Percentiles rank a stretch among this genome's conserved stretches.
These are phyloP conservation scores for Meloidogyne floridensis DNA, from an alignment of 1,140 invertebrate genomes.

Conservation along the genomic window DNA sequence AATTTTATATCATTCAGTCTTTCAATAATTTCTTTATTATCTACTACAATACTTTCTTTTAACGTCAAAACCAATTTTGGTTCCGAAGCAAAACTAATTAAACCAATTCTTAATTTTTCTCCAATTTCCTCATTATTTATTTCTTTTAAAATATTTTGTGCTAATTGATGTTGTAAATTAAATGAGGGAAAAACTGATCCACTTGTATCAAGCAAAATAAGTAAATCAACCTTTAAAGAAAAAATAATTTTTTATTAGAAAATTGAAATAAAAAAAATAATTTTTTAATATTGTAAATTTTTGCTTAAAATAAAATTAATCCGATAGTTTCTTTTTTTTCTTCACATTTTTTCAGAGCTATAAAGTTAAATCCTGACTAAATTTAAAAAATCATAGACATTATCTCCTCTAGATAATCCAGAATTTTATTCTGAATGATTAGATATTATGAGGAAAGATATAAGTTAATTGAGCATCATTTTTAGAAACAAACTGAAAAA, in stretches of 20 bases:
- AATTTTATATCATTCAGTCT: constrained; percentile 41
- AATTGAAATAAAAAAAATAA: background rate
- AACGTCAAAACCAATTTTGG: constrained; percentile 29
- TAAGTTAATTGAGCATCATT: no score
- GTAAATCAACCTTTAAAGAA: constrained; percentile 45
- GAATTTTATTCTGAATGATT: no score
- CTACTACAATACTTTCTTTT: background rate
- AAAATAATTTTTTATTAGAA: background rate
- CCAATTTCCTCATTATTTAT: constrained; percentile 30
- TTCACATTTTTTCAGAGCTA: no score
- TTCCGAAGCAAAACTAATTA: constrained; percentile 35
- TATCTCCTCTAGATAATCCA: no score
- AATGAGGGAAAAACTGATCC: constrained; percentile 50
- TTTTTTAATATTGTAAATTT: no score
- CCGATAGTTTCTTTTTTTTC: no score
- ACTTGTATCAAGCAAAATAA: constrained; percentile 55
- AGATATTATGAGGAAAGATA: no score
- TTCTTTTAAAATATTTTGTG: constrained; percentile 40
- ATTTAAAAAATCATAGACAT: no score
- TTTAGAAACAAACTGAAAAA: no score
- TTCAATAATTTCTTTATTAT: constrained; percentile 31
- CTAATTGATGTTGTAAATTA: constrained; percentile 44
- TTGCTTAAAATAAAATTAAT: no score
- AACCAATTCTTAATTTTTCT: constrained; percentile 22
- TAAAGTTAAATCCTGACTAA: no score